Evolutionary conservation across 2,888 invertebrate species (phyloP), one percentile per base, ranked within the genome.

Genomic region (Pterobdella sp.): DNA sequence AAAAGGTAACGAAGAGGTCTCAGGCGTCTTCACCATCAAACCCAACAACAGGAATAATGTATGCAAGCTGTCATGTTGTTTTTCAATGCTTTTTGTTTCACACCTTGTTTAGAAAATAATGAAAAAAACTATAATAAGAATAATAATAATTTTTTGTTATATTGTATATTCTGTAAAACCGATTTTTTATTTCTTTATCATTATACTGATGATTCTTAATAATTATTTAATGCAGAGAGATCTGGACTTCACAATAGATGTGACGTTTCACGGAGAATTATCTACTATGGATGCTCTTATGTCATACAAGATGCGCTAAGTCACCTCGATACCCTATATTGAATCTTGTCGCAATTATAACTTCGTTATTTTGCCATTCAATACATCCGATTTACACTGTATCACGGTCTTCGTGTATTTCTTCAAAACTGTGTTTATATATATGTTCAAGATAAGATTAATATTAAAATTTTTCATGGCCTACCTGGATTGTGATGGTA

Each of bases 1-100:
- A 49, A 96, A 96, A 84, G 93, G 93, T 81, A 85, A 85, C 73
- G 98, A 99, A 84, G 94, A 94, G 83, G 90, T 98, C 74, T 89
- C 88, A 71, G 98, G 98, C 35, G 88, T 89, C 7, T 94, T 98
- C 84, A 88, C 90, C 71, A 92, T 97, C 91, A 91, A 91, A 79
- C 97, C 96, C 65, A 99, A 99, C 86, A 91, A 90, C 75, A 88
- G 94, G 75, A 99, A 99, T 85, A 93, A 92, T 75, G 85, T 86
- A 80, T 79, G 82, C 81, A 22, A 10, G 18, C 7, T 22, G 22
- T 14, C 7, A 22, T 42, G 7, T 42, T 14, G 7, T 7, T 22
- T 42, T 42, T 42, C 14, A 31, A 14, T 10, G 26, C 31, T 4
- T 31, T 32, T 35, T 34, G 32, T 67, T 67, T 26, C 10, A 22